Evolutionary conservation across 1,140 invertebrate species (phyloP).

Genomic region (Agrilus planipennis): DNA sequence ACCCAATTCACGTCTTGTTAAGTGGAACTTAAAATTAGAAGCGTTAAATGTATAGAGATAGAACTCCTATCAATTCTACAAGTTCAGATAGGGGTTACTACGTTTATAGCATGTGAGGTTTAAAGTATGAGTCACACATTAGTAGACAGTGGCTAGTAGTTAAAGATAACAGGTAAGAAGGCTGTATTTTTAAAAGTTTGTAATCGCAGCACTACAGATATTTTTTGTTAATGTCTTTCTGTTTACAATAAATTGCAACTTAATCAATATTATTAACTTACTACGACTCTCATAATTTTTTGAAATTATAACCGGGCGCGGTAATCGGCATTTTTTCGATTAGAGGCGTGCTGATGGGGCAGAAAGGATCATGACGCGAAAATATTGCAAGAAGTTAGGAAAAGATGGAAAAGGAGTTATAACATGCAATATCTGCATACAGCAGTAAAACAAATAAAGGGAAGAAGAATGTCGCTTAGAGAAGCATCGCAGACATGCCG

Average conservation of each 20-base stretch:
- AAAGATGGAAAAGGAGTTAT: neutral
- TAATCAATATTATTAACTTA: too few relatives aligned
- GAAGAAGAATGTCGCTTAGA: neutral
- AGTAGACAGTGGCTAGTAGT: neutral
- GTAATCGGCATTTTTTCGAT: neutral
- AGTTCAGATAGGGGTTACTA: neutral
- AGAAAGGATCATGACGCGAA: neutral
- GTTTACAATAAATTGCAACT: too few relatives aligned
- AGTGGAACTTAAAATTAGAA: constrained; percentile 33
- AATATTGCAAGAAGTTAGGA: neutral
- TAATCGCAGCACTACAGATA: neutral
- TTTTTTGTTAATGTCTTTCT: neutral
- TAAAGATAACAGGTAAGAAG: neutral
- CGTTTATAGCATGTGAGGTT: neutral
- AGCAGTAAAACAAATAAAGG: neutral
- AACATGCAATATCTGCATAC: neutral
- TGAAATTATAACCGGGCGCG: neutral
- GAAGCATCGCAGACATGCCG: neutral
- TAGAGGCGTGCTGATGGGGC: neutral
- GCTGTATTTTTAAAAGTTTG: neutral
- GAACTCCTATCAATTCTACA: too few relatives aligned
- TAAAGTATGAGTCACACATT: neutral
- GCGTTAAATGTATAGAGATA: too few relatives aligned
- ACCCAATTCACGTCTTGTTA: constrained; percentile 28
- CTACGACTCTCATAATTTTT: too few relatives aligned